These are phyloP conservation scores for Ptychobarbus kaznakovi DNA, from an alignment of 2,797 vertebrate species.

Conservation along the genomic window DNA sequence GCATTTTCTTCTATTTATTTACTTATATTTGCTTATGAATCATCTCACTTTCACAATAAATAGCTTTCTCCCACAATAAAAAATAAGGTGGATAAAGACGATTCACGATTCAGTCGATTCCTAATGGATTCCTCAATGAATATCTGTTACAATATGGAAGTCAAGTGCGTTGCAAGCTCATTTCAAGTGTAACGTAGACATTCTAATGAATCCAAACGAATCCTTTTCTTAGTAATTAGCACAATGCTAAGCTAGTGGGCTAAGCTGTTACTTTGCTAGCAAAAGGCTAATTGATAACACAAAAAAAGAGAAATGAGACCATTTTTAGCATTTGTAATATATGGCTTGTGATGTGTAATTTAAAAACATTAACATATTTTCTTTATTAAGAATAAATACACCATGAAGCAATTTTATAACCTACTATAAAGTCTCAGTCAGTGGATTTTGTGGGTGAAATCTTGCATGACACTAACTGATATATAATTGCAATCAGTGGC, in stretches of 20 bases:
- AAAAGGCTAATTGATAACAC: neutral
- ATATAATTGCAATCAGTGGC: neutral
- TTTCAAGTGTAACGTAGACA: neutral
- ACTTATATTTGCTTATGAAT: neutral
- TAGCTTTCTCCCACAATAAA: neutral
- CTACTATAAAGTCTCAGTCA: neutral
- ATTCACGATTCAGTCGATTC: too few relatives aligned
- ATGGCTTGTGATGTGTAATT: neutral
- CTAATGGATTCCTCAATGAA: neutral
- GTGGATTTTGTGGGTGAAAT: neutral
- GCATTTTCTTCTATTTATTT: neutral
- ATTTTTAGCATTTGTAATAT: neutral
- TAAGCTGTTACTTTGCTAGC: neutral
- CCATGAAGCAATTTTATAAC: neutral
- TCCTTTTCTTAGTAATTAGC: neutral
- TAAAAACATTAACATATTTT: neutral
- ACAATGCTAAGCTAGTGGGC: neutral
- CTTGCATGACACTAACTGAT: neutral
- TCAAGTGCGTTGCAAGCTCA: neutral
- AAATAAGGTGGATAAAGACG: too few relatives aligned
- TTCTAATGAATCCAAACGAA: neutral
- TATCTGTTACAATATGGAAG: neutral
- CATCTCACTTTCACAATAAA: neutral
- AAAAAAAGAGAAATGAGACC: neutral
- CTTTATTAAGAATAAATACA: neutral